Conservation (phyloP, 2,888 invertebrate genomes). For the Monochamus alternatus region DNA sequence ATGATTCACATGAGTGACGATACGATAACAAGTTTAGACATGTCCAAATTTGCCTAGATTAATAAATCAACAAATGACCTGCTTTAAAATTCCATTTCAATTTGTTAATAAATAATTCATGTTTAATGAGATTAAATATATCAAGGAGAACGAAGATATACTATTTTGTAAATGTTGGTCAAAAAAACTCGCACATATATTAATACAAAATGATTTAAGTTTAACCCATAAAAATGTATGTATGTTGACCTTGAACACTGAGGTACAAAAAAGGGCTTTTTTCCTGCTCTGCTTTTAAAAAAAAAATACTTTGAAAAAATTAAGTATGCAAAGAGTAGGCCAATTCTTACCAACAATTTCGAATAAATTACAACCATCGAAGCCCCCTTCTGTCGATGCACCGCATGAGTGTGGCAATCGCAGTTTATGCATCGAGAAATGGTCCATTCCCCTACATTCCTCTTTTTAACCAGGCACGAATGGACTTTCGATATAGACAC, state of each 20-base stretch:
- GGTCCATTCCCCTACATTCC: constrained; percentile 76
- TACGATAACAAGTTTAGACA: too few relatives aligned
- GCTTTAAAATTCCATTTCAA: not conserved
- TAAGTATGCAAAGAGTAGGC: not conserved
- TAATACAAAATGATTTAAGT: constrained; percentile 5
- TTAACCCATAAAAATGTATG: constrained; percentile 6
- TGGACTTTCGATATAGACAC: constrained; percentile 74
- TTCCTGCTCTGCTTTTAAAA: not conserved
- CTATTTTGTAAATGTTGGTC: not conserved
- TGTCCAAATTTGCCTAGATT: too few relatives aligned
- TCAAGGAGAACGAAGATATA: not conserved
- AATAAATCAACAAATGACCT: not conserved
- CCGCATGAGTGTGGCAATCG: constrained; percentile 77
- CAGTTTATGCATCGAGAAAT: constrained; percentile 79
- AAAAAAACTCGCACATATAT: constrained; percentile 1
- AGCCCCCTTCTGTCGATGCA: constrained; percentile 74
- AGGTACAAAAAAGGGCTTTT: constrained; percentile 4
- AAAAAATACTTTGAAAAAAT: not conserved
- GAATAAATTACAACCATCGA: constrained; percentile 74
- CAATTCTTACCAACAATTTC: constrained; percentile 74
- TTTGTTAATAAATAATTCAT: not conserved
- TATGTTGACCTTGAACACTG: not conserved
- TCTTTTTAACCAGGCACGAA: constrained; percentile 74
- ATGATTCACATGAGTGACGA: not conserved
- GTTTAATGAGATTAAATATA: not conserved